phyloP scores from a whole-genome alignment of 2,797 vertebrate species.

The Poecilia velifera region DNA sequence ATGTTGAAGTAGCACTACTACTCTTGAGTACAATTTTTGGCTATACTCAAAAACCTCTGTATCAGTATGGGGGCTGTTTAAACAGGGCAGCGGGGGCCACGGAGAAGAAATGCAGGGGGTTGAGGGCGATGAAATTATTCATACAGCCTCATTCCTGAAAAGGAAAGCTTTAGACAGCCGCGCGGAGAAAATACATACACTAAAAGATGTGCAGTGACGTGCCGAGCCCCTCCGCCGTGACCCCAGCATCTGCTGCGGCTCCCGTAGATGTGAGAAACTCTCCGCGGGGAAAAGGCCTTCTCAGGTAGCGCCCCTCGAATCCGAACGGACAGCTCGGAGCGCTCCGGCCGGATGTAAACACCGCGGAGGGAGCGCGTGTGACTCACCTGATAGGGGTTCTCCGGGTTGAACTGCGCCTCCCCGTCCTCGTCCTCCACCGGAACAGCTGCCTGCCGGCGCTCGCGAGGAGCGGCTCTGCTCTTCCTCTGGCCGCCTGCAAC shows the following conservation, averaged over 20 bases:
- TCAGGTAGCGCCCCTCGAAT: constrained; percentile 58
- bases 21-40: too few species aligned
- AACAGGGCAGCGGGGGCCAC: constrained; percentile 47
- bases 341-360: constrained; percentile 1
- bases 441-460: constrained; percentile 76
- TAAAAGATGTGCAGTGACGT: constrained; percentile 72
- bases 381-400: constrained; percentile 94
- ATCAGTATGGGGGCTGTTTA: constrained; percentile 34
- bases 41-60: too few species aligned
- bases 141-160: constrained; percentile 63
- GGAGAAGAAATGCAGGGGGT: constrained; percentile 12
- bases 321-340: constrained; percentile 50
- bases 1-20: too few species aligned
- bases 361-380: constrained; percentile 25
- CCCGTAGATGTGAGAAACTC: constrained; percentile 64
- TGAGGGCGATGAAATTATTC: constrained; percentile 68
- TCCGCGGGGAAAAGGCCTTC: constrained; percentile 20
- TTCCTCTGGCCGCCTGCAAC: constrained; percentile 85
- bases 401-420: constrained; percentile 84
- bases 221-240: constrained; percentile 62
- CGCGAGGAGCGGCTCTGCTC: constrained; percentile 83
- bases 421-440: constrained; percentile 51
- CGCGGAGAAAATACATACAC: constrained; percentile 43
- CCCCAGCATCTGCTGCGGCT: constrained; percentile 76
- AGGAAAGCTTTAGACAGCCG: constrained; percentile 67